Evolutionary conservation across 23 tunicate species (phyloP), one percentile per base, ranked within the genome.

Genomic region (Corella eumyota): DNA sequence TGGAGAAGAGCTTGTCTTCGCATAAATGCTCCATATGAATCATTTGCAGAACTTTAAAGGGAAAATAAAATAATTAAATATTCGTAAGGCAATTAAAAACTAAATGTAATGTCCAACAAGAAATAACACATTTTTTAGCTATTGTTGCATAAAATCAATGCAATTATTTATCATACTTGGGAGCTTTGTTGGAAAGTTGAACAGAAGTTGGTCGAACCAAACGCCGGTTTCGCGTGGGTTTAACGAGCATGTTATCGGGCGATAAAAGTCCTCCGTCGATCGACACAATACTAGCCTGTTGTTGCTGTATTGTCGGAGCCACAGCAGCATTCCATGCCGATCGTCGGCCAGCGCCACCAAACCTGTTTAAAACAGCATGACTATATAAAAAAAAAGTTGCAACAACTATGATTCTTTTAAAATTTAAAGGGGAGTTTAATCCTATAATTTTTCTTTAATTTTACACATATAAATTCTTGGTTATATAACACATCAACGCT

Each of bases 181-280:
- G 15, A 11, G 13, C 48, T 40, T 40, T 40, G 48, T 11, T 15
- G 11, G 48, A 40, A 9, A 40, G 48, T 11, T 40, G 48, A 40
- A 78, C 90, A 19, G 78, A 70, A 45, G 49, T 59, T 13, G 90
- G 90, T 46, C 90, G 72, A 24, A 57, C 30, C 29, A 79, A 30
- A 4, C 72, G 66, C 6, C 78, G 56, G 2, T 55, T 40, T 40
- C 72, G 60, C 26, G 36, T 54, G 25, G 34, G 37, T 25, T 56
- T 50, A 9, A 38, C 37, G 50, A 38, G 19, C 2, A 38, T 20
- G 50, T 60, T 64, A 21, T 61, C 49, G 47, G 54, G 46, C 3
- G 63, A 4, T 19, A 86, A 56, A 50, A 86, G 62, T 3, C 79
- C 86, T n/a, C 95, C 95, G 66, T 86, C 95, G 25, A 86, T 86